Base-by-base conservation (phyloP, 2,797 vertebrate species). In the Chaenodraco wilsoni region DNA sequence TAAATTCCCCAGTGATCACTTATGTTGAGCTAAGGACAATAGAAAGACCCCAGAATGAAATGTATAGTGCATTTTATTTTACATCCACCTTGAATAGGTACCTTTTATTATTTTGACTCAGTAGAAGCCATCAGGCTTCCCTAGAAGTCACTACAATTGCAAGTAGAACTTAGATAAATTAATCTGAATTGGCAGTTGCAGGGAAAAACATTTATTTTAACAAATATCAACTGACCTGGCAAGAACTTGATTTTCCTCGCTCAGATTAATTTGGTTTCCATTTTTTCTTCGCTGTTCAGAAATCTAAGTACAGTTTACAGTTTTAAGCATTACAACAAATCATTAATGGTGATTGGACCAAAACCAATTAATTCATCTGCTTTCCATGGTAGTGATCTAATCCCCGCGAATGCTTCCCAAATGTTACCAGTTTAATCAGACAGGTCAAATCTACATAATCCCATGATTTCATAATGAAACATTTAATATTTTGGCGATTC, bases 141-240 rank as follows among this genome's bases (percentile, higher is more conserved):
- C 15, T 19, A 2, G 3, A 48, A 46, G 46, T 66, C 52, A 10
- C 27, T 33, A 55, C 4, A 17, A n/a, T n/a, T 16, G 21, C 10
- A n/a, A 46, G 31, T 31, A 44, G 4, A 8, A 23, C 58, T 33
- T 2, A 19, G 19, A 37, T 44, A 19, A 58, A 46, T 61, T 31
- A n/a, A 72, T 62, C 63, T 61, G 40, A 65, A 49, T 51, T 49
- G 64, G 50, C 60, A 75, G 23, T 19, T 40, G n/a, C 17, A 62
- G 59, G 51, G 7, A 23, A 64, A 58, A 16, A 40, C 44, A 7
- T 55, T 5, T 4, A 46, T n/a, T 19, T 50, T 46, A 59, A 27
- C 4, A 37, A 57, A 51, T 71, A 10, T 23, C 37, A 49, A 44
- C 45, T 44, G 19, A 51, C 37, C 14, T 61, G 31, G 1, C 3